These are phyloP conservation scores for Equus przewalskii DNA, from an alignment of 2,113 vertebrate species.

Conservation along the genomic window DNA sequence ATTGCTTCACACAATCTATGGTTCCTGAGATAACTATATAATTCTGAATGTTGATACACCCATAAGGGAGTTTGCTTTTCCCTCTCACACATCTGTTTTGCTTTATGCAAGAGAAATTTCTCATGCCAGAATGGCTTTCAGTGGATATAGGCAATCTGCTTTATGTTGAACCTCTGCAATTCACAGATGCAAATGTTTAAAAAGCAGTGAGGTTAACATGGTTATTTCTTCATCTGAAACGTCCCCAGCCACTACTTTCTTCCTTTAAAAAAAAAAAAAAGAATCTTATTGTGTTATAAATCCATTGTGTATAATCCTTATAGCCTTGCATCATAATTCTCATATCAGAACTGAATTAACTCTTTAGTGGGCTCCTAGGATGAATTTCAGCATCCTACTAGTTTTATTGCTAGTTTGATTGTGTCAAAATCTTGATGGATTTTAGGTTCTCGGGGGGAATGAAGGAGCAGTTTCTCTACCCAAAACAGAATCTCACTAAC, in stretches of 20 bases:
- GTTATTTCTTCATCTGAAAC: slow-evolving; percentile 79
- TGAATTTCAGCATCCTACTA: background rate
- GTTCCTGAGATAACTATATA: slow-evolving; percentile 59
- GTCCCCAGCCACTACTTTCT: slow-evolving; percentile 71
- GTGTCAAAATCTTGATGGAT: background rate
- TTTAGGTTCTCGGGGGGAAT: background rate
- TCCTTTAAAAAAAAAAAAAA: slow-evolving; percentile 21
- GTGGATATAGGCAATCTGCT: slow-evolving; percentile 79
- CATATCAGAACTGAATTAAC: slow-evolving; percentile 43
- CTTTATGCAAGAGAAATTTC: slow-evolving; percentile 81
- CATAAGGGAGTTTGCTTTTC: slow-evolving; percentile 55
- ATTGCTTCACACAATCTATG: slow-evolving; percentile 20
- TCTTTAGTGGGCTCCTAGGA: slow-evolving; percentile 28
- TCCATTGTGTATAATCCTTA: slow-evolving; percentile 48
- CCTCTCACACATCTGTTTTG: slow-evolving; percentile 81
- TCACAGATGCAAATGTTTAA: slow-evolving; percentile 81
- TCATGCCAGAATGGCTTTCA: slow-evolving; percentile 76
- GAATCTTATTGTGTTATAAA: slow-evolving; percentile 63
- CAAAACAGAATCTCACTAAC: background rate
- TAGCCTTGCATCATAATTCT: slow-evolving; percentile 44
- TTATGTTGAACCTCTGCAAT: slow-evolving; percentile 72
- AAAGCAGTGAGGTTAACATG: slow-evolving; percentile 68
- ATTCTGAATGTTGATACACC: slow-evolving; percentile 66
- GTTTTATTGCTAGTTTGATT: background rate
- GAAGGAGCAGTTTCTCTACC: background rate